Percentiles rank a stretch among this genome's conserved stretches.
These are phyloP conservation scores for Carapus acus DNA, from an alignment of 2,797 vertebrate genomes.

Conservation along the genomic window DNA sequence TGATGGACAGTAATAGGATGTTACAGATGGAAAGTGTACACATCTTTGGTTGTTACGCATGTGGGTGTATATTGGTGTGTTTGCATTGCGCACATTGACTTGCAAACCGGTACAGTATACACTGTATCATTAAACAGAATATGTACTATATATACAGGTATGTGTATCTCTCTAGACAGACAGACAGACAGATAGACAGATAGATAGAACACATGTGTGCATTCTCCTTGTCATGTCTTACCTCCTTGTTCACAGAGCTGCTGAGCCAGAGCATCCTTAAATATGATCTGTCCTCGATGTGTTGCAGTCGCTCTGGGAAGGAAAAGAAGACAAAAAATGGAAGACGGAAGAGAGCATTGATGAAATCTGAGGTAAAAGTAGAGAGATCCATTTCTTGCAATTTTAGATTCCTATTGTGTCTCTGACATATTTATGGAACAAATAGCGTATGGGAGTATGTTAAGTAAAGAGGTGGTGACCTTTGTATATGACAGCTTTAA, in stretches of 20 bases:
- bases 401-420: too few relatives aligned
- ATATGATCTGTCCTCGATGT: conserved; percentile 93
- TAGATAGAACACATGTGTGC: not conserved
- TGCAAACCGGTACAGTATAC: too few relatives aligned
- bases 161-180: conserved; percentile 15
- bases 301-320: conserved; percentile 89
- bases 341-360: not conserved
- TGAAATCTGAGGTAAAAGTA: too few relatives aligned
- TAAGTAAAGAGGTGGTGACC: too few relatives aligned
- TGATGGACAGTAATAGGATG: conserved; percentile 38
- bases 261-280: conserved; percentile 97
- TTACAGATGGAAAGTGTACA: not conserved
- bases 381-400: too few relatives aligned
- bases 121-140: too few relatives aligned
- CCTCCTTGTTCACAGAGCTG: conserved; percentile 98
- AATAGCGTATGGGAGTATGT: too few relatives aligned
- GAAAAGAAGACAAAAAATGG: conserved; percentile 23
- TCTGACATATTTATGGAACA: too few relatives aligned
- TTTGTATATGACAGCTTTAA: not conserved
- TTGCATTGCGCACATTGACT: conserved; percentile 12
- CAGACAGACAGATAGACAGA: conserved; percentile 1
- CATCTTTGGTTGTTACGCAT: conserved; percentile 17
- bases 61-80: conserved; percentile 16
- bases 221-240: conserved; percentile 62
- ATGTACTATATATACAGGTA: conserved; percentile 9